Evolutionary conservation across 2,888 invertebrate species (phyloP).

Genomic region (Pristionchus japonicus): DNA sequence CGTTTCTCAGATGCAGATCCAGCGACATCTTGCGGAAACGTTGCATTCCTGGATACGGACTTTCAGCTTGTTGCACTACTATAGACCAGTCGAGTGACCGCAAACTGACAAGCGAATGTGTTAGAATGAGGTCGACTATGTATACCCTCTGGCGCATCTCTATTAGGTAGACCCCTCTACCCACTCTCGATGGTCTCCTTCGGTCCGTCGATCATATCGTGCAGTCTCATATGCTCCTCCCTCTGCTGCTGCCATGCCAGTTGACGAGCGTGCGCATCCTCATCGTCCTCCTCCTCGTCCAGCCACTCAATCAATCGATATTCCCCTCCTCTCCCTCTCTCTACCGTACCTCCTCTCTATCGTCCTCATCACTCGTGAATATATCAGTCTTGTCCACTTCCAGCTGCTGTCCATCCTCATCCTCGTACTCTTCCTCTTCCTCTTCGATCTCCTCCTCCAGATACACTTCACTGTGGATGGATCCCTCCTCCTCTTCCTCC

Average conservation of each 20-base stretch:
- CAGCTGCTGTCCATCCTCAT: not conserved
- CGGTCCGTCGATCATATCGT: not conserved
- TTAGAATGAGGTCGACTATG: too few species aligned
- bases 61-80: too few species aligned
- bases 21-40: slow-evolving; percentile 18
- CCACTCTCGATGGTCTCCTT: slow-evolving; percentile 7
- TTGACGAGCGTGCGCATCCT: not conserved
- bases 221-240: not conserved
- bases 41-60: not conserved
- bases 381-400: slow-evolving; percentile 25
- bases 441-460: not conserved
- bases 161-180: not conserved
- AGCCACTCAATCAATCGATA: not conserved
- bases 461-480: too few species aligned
- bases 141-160: too few species aligned
- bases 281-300: not conserved
- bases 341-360: slow-evolving; percentile 11
- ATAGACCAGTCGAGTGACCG: too few species aligned
- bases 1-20: not conserved
- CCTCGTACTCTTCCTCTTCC: not conserved
- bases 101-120: too few species aligned
- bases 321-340: not conserved
- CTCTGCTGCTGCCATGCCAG: not conserved
- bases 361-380: not conserved
- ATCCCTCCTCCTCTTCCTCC: not conserved